Base-by-base conservation (phyloP, 2,888 invertebrate genomes). In the Ophioninae sp. region DNA sequence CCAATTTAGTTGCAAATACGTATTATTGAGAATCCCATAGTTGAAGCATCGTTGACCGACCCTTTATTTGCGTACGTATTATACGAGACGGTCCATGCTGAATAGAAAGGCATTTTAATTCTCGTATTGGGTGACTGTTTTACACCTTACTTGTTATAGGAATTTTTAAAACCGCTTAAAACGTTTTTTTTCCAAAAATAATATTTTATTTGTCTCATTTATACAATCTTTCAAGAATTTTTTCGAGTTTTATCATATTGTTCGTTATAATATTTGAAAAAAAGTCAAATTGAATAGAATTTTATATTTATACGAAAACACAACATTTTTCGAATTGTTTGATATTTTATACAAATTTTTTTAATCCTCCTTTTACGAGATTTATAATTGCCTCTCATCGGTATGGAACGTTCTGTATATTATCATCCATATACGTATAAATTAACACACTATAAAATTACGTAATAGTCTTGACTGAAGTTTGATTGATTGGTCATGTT, bases 401-500 rank as follows among this genome's bases (percentile, higher is more conserved):
- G 13, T 20, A 67, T 22, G 10, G 22, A 41, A 39, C 22, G 37
- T 7, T 22, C 10, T 44, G 13, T 44, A 67, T 22, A 41, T 44
- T 41, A 22, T 67, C 13, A 41, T 6, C 22, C 23, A 22, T n/a
- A 56, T 51, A 22, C 44, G n/a, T 41, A 39, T 44, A 67, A 39
- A 41, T 63, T 30, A 17, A 61, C 13, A 83, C 73, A 77, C 74
- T n/a, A 78, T 44, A 76, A 63, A 74, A 81, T 79, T 68, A 58
- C 10, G 44, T 13, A 76, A 81, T 90, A 89, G 90, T 88, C 82
- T 88, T 91, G 87, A 87, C 86, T 89, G 86, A 83, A 86, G 87
- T 78, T 69, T 41, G 51, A 78, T 78, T 78, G 74, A 81, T 80
- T 77, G 72, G 58, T 65, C 71, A 73, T 74, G 71, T 81, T 71